A percentile compares a stretch with the other conserved stretches of the same genome.
phyloP scores from a whole-genome alignment of 2,888 invertebrate genomes.

The Scaptomyza caliginosa region DNA sequence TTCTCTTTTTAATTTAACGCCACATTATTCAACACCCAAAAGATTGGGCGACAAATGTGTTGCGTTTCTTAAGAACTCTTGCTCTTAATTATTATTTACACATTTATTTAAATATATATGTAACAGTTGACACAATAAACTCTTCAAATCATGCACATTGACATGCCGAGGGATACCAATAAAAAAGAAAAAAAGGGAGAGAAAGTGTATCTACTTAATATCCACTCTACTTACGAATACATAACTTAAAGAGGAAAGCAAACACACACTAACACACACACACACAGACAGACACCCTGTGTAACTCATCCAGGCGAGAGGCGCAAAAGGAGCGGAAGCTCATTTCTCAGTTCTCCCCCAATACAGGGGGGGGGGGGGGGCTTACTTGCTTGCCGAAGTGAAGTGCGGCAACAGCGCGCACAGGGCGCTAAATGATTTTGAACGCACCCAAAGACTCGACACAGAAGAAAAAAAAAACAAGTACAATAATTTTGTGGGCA shows the following conservation, averaged over 20 bases:
- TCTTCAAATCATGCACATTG: neutral
- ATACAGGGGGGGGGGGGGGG: conserved; percentile 12
- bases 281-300: conserved; percentile 8
- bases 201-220: conserved; percentile 34
- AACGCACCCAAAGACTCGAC: conserved; percentile 42
- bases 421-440: conserved; percentile 41
- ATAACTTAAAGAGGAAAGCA: conserved; percentile 29
- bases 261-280: conserved; percentile 5
- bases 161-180: neutral
- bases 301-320: conserved; percentile 1
- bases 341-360: conserved; percentile 18
- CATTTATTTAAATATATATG: conserved; percentile 14
- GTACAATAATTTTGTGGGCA: conserved; percentile 51
- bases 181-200: conserved; percentile 3
- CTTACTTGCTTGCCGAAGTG: conserved; percentile 25
- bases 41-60: neutral
- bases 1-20: conserved; percentile 61
- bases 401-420: conserved; percentile 62
- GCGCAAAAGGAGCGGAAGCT: conserved; percentile 41
- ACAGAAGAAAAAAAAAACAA: conserved; percentile 35
- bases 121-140: conserved; percentile 5
- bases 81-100: conserved; percentile 30
- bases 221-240: conserved; percentile 37
- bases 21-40: conserved; percentile 31
- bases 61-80: conserved; percentile 12